Evolutionary conservation across 2,888 invertebrate species (phyloP), one percentile per base, ranked within the genome.

Genomic region (Temnothorax unifasciatus): DNA sequence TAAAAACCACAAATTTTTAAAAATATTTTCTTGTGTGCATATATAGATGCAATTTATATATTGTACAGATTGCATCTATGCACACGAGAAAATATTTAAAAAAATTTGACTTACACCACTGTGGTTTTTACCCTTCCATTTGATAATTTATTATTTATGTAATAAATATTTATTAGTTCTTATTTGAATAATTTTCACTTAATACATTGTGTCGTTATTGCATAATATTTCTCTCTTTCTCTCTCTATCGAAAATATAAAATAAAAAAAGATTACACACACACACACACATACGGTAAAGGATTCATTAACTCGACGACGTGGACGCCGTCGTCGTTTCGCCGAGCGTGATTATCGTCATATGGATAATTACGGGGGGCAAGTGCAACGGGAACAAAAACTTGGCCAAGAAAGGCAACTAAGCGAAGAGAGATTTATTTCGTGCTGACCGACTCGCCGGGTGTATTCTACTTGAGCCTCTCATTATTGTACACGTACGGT

Each of bases 351-450:
- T 68, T 77, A 68, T 68, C 66, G 69, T 68, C 77, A 38, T 54
- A 34, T n/a, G 79, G 69, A 57, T 79, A 79, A 69, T 79, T 57
- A 74, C 13, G n/a, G 29, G 15, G 64, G 5, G 63, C 57, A 44
- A 61, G 75, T 59, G 38, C 82, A n/a, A 47, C 71, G 61, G 75
- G 66, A 57, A 75, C 66, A 82, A 85, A 82, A 88, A 85, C 61
- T 73, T 66, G 69, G 52, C 66, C 76, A 64, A 83, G 84, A 85
- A 82, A 83, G 68, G 50, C 47, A 59, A 44, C 79, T 75, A 76
- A 83, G 52, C 83, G 64, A 85, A 77, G 68, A 77, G 76, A 59
- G 82, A 86, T 88, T 88, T 82, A 86, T 86, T 88, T 86, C 57
- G 68, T n/a, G 59, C 25, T 50, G 69, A 29, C 63, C 63, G 75